These are phyloP conservation scores for Enteromius mattozi DNA, from an alignment of 2,797 vertebrate species.

Conservation along the genomic window DNA sequence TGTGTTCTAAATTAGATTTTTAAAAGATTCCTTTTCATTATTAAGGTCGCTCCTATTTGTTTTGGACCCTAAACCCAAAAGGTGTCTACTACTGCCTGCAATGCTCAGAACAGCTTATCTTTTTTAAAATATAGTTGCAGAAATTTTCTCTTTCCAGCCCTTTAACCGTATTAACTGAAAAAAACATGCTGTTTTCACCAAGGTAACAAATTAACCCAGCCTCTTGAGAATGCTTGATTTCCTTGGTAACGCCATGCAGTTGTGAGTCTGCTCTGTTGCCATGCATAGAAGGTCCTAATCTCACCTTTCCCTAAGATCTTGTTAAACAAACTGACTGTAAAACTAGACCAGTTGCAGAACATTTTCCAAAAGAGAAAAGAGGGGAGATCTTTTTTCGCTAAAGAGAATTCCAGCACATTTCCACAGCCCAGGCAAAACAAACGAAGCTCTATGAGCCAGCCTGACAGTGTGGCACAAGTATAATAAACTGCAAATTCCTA, in stretches of 20 bases:
- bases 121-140: slow-evolving; percentile 1
- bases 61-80: not conserved
- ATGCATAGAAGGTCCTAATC: slow-evolving; percentile 34
- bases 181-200: slow-evolving; percentile 34
- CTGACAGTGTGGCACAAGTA: slow-evolving; percentile 44
- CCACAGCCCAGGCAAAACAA: slow-evolving; percentile 53
- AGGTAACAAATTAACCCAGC: slow-evolving; percentile 49
- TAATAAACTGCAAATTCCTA: slow-evolving; percentile 59
- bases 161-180: slow-evolving; percentile 27
- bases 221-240: slow-evolving; percentile 40
- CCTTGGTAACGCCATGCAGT: slow-evolving; percentile 52
- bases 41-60: not conserved
- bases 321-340: slow-evolving; percentile 46
- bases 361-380: slow-evolving; percentile 39
- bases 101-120: not conserved
- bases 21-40: not conserved
- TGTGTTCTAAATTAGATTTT: not conserved
- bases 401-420: slow-evolving; percentile 48
- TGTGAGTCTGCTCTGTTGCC: slow-evolving; percentile 35
- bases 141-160: slow-evolving; percentile 15
- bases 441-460: slow-evolving; percentile 33
- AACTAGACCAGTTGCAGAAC: slow-evolving; percentile 25
- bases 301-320: slow-evolving; percentile 51
- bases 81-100: not conserved
- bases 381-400: slow-evolving; percentile 28